Evolutionary conservation across 2,888 invertebrate species (phyloP), one percentile per base, ranked within the genome.

Genomic region (Caenorhabditis japonica): DNA sequence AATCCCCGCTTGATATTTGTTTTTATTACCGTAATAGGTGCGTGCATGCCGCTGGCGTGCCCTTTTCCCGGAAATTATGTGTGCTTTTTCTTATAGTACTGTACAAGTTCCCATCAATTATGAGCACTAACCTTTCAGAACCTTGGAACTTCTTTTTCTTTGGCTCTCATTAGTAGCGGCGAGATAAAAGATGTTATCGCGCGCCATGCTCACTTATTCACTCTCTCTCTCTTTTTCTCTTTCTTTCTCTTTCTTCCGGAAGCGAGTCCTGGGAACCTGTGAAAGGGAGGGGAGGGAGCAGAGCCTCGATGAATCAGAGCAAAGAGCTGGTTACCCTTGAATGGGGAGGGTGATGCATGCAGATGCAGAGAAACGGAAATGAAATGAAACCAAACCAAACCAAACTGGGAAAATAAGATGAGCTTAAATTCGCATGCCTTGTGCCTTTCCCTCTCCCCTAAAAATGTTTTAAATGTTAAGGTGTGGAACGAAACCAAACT

Each of bases 161-260:
- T 33, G 36, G 55, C 55, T 56, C 49, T 49, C 56, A 66, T 66
- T 66, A 66, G 56, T 66, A 56, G 66, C 66, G 66, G 66, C 56
- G 33, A 66, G 56, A 56, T 66, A 43, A 66, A 66, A 66, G 56
- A 46, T 36, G 38, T 38, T 51, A 17, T 51, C 38, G 56, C 66
- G 36, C 43, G 49, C n/a, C n/a, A n/a, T n/a, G n/a, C n/a, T n/a
- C n/a, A n/a, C n/a, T n/a, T n/a, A n/a, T n/a, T n/a, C n/a, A n/a
- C n/a, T n/a, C n/a, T n/a, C n/a, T n/a, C n/a, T n/a, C n/a, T n/a
- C n/a, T n/a, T n/a, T n/a, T n/a, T n/a, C n/a, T n/a, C n/a, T n/a
- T n/a, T n/a, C n/a, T n/a, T n/a, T n/a, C n/a, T n/a, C n/a, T n/a
- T n/a, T n/a, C 34, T 55, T 66, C 55, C 66, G 55, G 66, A 41